Conservation (phyloP, 2,797 vertebrate genomes). For the Lepilemur septentrionalis region DNA sequence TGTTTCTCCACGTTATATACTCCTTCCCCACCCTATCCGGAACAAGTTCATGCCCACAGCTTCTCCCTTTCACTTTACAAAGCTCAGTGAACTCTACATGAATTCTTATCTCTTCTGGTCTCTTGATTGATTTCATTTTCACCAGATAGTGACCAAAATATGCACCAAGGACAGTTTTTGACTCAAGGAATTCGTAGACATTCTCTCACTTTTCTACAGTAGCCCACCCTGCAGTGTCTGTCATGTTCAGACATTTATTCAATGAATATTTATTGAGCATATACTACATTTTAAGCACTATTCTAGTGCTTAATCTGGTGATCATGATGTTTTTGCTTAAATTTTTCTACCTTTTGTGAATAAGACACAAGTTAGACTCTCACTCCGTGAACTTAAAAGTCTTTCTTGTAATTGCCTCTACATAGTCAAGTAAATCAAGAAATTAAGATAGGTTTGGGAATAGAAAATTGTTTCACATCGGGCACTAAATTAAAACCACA, state of each 20-base stretch:
- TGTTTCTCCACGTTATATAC: neutral
- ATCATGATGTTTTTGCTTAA: neutral
- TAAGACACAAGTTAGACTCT: neutral
- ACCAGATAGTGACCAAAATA: neutral
- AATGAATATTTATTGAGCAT: neutral
- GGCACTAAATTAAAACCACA: slow-evolving; percentile 38
- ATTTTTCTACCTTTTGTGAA: neutral
- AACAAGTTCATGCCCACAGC: neutral
- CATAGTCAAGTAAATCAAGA: slow-evolving; percentile 46
- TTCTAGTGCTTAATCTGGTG: neutral
- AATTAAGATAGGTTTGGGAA: slow-evolving; percentile 34
- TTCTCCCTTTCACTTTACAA: neutral
- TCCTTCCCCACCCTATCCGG: neutral
- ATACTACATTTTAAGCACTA: neutral
- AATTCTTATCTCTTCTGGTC: neutral
- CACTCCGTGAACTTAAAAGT: neutral
- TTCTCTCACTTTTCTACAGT: neutral
- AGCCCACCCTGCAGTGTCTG: neutral
- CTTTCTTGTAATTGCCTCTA: slow-evolving; percentile 40
- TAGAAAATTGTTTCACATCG: neutral
- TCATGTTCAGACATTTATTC: neutral
- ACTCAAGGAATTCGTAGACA: neutral
- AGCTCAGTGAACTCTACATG: neutral
- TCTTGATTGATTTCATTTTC: neutral
- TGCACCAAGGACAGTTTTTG: neutral